phyloP scores from a whole-genome alignment of 2,797 vertebrate species.

The Menidia menidia region DNA sequence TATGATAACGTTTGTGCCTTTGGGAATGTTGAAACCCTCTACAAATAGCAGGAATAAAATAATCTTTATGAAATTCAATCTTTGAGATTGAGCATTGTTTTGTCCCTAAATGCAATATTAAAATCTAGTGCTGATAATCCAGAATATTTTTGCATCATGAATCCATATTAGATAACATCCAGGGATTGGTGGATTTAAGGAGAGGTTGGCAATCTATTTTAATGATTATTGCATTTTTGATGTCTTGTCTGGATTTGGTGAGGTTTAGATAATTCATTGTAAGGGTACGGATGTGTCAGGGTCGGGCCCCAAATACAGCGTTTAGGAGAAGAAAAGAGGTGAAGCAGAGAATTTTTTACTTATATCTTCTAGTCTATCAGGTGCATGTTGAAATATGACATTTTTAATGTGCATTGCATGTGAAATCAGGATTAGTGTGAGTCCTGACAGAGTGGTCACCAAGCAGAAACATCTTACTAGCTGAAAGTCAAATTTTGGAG shows the following conservation, averaged over 20 bases:
- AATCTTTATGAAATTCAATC: not conserved
- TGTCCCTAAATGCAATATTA: not conserved
- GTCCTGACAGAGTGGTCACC: too few species aligned
- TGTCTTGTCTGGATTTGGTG: not conserved
- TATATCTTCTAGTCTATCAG: not conserved
- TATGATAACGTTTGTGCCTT: slow-evolving; percentile 83
- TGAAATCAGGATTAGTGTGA: not conserved
- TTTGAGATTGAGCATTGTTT: not conserved
- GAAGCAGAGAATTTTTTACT: not conserved
- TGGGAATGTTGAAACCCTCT: slow-evolving; percentile 87
- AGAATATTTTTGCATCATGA: too few species aligned
- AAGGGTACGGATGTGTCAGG: not conserved
- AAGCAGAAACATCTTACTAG: too few species aligned
- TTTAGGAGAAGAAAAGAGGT: not conserved
- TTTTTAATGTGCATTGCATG: not conserved
- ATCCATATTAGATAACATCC: not conserved
- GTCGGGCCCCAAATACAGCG: not conserved
- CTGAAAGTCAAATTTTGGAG: too few species aligned
- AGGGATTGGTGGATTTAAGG: not conserved
- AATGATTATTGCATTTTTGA: not conserved
- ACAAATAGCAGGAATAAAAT: slow-evolving; percentile 4
- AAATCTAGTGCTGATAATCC: not conserved
- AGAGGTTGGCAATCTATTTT: not conserved
- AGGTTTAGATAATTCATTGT: not conserved
- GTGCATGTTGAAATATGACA: not conserved